Base-by-base conservation (phyloP, 2,113 vertebrate species). In the Heterotilapia buettikoferi region DNA sequence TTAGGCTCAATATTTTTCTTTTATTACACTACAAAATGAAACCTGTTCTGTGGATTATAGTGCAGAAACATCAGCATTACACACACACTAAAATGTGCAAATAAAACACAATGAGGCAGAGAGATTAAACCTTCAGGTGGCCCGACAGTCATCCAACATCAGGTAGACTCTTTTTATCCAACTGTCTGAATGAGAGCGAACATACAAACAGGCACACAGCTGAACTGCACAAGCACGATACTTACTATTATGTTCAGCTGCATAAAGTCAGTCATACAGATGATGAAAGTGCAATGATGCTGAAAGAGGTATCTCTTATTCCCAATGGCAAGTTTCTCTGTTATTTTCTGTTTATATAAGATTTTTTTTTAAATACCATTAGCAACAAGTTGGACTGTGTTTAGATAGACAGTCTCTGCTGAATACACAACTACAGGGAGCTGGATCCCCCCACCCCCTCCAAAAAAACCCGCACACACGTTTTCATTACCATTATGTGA, bases 61-160 rank as follows among this genome's bases (percentile, higher is more conserved):
- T 3, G 21, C 47, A 57, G 83, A 71, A 85, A 76, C 6, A 63
- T 81, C 40, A 24, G 31, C 16, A 31, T 33, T 40, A 80, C 52
- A 13, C 76, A 38, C 59, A 84, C 13, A 31, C 26, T 76, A 21
- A 45, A 36, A 80, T 47, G 29, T 26, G 16, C 50, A 38, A 56
- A 73, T 71, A 73, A 85, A 84, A 82, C 53, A 31, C 21, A 29
- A 84, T 50, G 57, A 84, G 7, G 71, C 71, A 66, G 81, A 33
- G 81, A 66, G 24, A 79, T 45, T 2, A 43, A 21, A 47, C 45
- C 13, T 80, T 21, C 73, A 52, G 50, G 59, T 56, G 36, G 38
- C 14, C 4, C 1, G 2, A 33, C 57, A 12, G n/a, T 80, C 5
- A 26, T 78, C 10, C 71, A 50, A 7, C 45, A 78, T 78, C 71